Base-by-base conservation (phyloP, 2,888 invertebrate genomes). In the Dendrolimus houi region DNA sequence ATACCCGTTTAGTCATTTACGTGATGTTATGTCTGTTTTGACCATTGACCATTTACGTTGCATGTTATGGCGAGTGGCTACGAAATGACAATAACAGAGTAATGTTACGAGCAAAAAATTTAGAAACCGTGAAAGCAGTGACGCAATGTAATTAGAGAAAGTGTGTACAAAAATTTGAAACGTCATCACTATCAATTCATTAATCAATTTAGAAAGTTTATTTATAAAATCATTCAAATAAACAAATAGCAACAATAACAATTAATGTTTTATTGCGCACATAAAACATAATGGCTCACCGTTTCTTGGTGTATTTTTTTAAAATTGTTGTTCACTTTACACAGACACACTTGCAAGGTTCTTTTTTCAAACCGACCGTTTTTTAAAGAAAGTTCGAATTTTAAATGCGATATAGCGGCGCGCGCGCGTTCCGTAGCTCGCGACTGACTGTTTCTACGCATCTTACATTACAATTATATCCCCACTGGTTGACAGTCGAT, bases 121-220 rank as follows among this genome's bases (percentile, higher is more conserved):
- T 47, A 47, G 63, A 71, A 71, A 66, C 70, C 68, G 69, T 67
- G 74, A 75, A 77, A 77, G 74, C 74, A 66, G 69, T 81, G 80
- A 75, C 77, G 80, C 71, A 77, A 80, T 66, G 61, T 64, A 65
- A 67, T 67, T 60, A 65, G 85, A 83, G 85, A 85, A 85, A 85
- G 85, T 83, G 74, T 71, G 72, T 69, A 68, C 63, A 70, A 64
- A 60, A 69, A 69, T 74, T 60, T 77, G 73, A 74, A 70, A 69
- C 71, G 74, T 75, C 80, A 81, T 71, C 70, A 68, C 69, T 73
- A 71, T 69, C 72, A 72, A 76, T 75, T 77, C 76, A 79, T 79
- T 83, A 79, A 76, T 75, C 79, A 77, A 74, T 70, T 69, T 81
- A 84, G 85, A 85, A 85, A 85, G 84, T 83, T 78, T 73, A 80